phyloP scores from a whole-genome alignment of 2,888 invertebrate species.

The Luffia ferchaultella region DNA sequence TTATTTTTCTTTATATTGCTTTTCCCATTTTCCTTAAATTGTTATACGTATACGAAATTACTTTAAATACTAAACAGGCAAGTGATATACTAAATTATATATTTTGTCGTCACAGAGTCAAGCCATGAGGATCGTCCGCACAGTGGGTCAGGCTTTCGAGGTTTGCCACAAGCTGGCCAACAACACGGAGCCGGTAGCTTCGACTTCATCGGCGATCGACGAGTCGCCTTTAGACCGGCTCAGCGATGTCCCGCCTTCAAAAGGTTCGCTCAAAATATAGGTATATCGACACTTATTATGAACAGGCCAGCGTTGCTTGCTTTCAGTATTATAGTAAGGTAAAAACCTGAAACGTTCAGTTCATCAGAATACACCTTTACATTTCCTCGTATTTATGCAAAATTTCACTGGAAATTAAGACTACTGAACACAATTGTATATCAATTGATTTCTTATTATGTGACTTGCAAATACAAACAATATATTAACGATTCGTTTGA shows the following conservation, averaged over 20 bases:
- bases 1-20: too few relatives aligned
- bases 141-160: slow-evolving; percentile 99
- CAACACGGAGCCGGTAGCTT: slow-evolving; percentile 49
- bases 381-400: slow-evolving; percentile 5
- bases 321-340: slow-evolving; percentile 2
- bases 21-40: too few relatives aligned
- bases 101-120: slow-evolving; percentile 78
- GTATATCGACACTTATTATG: too few relatives aligned
- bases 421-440: too few relatives aligned
- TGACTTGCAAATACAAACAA: too few relatives aligned
- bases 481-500: too few relatives aligned
- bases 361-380: not conserved
- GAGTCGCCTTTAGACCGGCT: slow-evolving; percentile 22
- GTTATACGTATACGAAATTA: too few relatives aligned
- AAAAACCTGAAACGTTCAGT: not conserved
- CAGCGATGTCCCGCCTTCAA: slow-evolving; percentile 33
- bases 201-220: slow-evolving; percentile 41
- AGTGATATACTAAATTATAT: not conserved
- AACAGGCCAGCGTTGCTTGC: too few relatives aligned
- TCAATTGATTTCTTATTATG: too few relatives aligned
- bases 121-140: slow-evolving; percentile 97
- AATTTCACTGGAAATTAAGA: too few relatives aligned
- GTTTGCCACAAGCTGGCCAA: slow-evolving; percentile 96
- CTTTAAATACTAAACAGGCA: too few relatives aligned
- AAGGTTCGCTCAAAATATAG: too few relatives aligned